These are phyloP conservation scores for Scatophagus argus DNA, from an alignment of 2,113 vertebrate species.

Conservation along the genomic window DNA sequence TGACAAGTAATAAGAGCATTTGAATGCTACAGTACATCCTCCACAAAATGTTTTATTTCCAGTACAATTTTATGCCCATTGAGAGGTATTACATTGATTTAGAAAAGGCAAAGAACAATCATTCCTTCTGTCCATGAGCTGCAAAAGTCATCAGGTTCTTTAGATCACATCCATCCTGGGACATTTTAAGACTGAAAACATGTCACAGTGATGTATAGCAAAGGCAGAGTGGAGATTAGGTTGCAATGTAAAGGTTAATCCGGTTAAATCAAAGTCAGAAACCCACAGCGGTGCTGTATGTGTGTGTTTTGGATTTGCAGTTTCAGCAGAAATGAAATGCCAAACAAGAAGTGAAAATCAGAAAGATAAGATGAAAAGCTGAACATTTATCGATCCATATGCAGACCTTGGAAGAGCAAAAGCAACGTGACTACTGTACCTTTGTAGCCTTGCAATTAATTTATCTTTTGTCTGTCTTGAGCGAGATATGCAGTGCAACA, in stretches of 20 bases:
- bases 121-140: background rate
- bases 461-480: background rate
- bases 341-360: slow-evolving; percentile 16
- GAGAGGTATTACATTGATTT: slow-evolving; percentile 56
- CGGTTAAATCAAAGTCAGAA: slow-evolving; percentile 17
- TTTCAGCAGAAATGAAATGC: slow-evolving; percentile 42
- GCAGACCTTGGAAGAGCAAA: background rate
- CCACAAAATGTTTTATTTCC: slow-evolving; percentile 52
- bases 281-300: background rate
- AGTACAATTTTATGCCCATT: slow-evolving; percentile 11
- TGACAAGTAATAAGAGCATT: slow-evolving; percentile 6
- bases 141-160: slow-evolving; percentile 40
- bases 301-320: background rate
- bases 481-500: background rate
- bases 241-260: slow-evolving; percentile 47
- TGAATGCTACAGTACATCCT: slow-evolving; percentile 25
- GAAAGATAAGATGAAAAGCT: slow-evolving; percentile 13
- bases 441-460: background rate
- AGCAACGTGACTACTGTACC: background rate
- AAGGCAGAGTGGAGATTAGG: slow-evolving; percentile 9
- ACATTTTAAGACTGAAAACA: slow-evolving; percentile 55
- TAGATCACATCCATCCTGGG: slow-evolving; percentile 49
- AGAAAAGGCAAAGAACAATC: slow-evolving; percentile 36
- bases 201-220: slow-evolving; percentile 55
- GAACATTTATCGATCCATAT: slow-evolving; percentile 11